A percentile compares a stretch with the other conserved stretches of the same genome.
phyloP scores from a whole-genome alignment of 2,888 invertebrate genomes.

The Endotricha flammealis region DNA sequence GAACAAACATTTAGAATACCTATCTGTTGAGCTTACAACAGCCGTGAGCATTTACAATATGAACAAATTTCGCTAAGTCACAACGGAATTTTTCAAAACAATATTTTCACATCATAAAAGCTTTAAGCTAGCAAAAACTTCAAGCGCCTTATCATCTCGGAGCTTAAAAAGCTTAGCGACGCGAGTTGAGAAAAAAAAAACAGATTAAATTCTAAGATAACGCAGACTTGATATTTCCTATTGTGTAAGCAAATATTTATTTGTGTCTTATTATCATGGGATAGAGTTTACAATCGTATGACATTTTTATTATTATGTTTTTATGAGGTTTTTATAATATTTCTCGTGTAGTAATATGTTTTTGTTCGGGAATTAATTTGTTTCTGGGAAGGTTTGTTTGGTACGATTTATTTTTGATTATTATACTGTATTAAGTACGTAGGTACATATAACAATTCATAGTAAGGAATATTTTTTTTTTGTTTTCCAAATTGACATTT shows the following conservation, averaged over 20 bases:
- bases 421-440: no score
- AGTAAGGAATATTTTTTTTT: no score
- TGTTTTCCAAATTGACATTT: no score
- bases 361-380: neutral
- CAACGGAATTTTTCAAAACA: neutral
- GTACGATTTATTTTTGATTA: no score
- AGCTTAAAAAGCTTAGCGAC: constrained; percentile 38
- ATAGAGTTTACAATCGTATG: neutral
- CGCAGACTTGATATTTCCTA: constrained; percentile 8
- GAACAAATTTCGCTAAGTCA: neutral
- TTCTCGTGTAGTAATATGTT: neutral
- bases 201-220: constrained; percentile 41
- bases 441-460: no score
- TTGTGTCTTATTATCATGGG: neutral
- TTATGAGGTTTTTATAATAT: no score
- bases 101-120: constrained; percentile 13
- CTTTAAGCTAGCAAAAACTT: constrained; percentile 41
- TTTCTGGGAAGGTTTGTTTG: no score
- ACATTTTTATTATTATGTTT: neutral
- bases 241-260: neutral
- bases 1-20: no score
- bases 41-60: no score
- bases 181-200: constrained; percentile 39
- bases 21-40: no score
- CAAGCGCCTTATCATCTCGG: constrained; percentile 38